Conservation (phyloP, 2,888 invertebrate species). For the Cecidostiba fungosa region DNA sequence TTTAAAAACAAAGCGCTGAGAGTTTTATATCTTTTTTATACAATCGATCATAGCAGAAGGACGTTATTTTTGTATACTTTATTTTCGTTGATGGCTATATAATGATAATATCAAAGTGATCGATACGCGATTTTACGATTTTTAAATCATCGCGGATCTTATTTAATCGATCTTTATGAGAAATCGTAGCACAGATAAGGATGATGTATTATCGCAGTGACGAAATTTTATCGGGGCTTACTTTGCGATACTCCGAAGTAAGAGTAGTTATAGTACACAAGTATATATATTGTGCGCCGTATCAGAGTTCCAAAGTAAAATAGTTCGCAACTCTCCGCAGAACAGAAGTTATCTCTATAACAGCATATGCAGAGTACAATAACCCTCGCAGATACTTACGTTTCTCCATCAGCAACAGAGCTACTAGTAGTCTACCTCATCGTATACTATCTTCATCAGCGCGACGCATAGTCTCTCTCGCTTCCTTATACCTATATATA, state of each 20-base stretch:
- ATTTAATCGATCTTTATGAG: not conserved
- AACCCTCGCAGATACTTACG: not conserved
- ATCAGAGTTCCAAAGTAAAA: not conserved
- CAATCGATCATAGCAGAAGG: not conserved
- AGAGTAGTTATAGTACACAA: too few species aligned
- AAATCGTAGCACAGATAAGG: not conserved
- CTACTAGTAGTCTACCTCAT: not conserved
- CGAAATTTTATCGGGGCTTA: not conserved
- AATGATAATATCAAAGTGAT: not conserved
- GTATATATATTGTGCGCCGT: too few species aligned
- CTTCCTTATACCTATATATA: not conserved
- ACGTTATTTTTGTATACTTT: not conserved
- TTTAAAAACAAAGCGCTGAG: not conserved
- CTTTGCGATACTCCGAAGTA: too few species aligned
- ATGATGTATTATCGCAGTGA: not conserved
- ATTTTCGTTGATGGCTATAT: not conserved
- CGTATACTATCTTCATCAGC: slow-evolving; percentile 7
- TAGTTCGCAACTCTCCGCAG: not conserved
- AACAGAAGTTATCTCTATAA: not conserved
- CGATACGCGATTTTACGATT: not conserved
- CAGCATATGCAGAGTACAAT: not conserved
- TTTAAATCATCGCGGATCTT: not conserved
- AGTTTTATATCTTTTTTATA: not conserved
- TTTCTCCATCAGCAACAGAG: not conserved
- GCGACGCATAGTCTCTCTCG: not conserved